Evolutionary conservation across 2,113 vertebrate genomes (phyloP), one percentile per base, ranked within the genome.

Genomic region (Podilymbus podiceps): DNA sequence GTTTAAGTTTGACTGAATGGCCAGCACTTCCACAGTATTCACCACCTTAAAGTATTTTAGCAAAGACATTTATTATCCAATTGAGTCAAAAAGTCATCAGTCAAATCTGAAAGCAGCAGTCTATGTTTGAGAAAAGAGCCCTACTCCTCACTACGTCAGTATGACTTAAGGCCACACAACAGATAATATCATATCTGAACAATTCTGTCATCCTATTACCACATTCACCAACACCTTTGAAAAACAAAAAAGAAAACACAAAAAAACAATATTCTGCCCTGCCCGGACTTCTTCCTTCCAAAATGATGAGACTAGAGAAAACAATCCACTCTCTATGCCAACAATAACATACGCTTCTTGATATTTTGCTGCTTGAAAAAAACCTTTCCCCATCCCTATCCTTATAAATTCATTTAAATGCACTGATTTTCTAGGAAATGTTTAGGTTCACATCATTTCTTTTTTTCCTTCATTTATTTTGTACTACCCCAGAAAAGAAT

Each of bases 351-450:
- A 50, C 4, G 30, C 6, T 67, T 56, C 5, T 35, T 62, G 12
- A 38, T 93, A 88, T 72, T 47, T 35, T 42, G 53, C 30, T 73
- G 21, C 58, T 89, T 52, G 31, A 35, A 88, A 81, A 92, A 92
- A n/a, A 8, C 25, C 23, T 83, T 90, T 84, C 15, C 31, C 18
- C 10, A 46, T 5, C 7, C 31, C 38, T n/a, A 38, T 38, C 38
- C 14, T 8, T 58, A 23, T 2, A 83, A 35, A 66, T 49, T 44
- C 15, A 66, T 35, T 79, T 31, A 68, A 90, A 56, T 53, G 0
- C 52, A 47, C 9, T 23, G 15, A n/a, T 87, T 68, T 78, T 75
- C n/a, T 35, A 59, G 12, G 5, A 55, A 87, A 72, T 35, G 0
- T 21, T 52, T 58, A 56, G 35, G 21, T 82, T 80, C 4, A 6